Conservation (phyloP, 2,888 invertebrate species). For the Argyresthia albistria region DNA sequence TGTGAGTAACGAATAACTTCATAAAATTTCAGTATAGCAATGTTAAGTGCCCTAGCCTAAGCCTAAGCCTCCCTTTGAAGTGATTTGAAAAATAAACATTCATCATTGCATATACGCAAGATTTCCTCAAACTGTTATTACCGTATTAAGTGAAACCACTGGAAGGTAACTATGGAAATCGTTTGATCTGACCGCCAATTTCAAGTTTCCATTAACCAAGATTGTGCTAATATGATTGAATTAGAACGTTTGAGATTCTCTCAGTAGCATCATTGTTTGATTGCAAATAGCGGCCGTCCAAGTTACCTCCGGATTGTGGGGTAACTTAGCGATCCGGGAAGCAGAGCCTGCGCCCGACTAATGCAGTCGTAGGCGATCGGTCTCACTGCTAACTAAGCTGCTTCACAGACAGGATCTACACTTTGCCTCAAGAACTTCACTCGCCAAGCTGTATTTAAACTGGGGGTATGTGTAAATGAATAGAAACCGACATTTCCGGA, state of each 20-base stretch:
- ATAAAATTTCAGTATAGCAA: no score
- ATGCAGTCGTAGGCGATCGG: constrained; percentile 27
- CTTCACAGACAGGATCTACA: constrained; percentile 8
- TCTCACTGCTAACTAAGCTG: no score
- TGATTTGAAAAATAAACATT: no score
- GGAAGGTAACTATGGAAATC: background rate
- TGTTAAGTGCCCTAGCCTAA: no score
- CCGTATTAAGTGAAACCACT: background rate
- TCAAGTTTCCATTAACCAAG: background rate
- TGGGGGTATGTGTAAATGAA: background rate
- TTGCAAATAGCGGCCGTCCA: constrained; percentile 51
- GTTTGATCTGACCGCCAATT: background rate
- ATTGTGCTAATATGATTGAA: background rate
- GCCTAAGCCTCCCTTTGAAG: no score
- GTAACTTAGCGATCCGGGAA: constrained; percentile 39
- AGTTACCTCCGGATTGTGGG: constrained; percentile 55
- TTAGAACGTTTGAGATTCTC: background rate
- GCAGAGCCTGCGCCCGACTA: constrained; percentile 62
- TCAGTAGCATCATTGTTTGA: constrained; percentile 18
- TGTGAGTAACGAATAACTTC: no score
- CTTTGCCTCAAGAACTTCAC: constrained; percentile 15
- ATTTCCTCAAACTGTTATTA: background rate
- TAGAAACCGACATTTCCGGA: background rate
- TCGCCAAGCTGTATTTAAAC: background rate
- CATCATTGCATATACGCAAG: background rate